Evolutionary conservation across 2,113 vertebrate species (phyloP), one percentile per base, ranked within the genome.

Genomic region (Machaerirhynchus nigripectus): DNA sequence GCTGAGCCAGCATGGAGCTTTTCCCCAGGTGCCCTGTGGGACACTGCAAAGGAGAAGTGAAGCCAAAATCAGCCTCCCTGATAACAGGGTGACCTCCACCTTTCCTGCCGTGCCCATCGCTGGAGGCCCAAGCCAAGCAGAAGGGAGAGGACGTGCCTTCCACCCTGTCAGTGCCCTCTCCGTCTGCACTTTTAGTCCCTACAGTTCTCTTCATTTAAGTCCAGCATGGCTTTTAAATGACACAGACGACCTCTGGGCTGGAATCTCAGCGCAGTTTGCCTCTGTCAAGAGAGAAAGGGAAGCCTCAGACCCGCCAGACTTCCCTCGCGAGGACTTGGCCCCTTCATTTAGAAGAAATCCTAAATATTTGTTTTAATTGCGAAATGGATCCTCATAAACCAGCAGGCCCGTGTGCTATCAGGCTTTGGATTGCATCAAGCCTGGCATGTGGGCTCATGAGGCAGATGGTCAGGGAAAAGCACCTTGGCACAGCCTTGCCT

Each of bases 291-390:
- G 78, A 91, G 86, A 91, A 90, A 94, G 94, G 74, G 88, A 90
- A 90, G 84, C 92, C 95, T 92, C 96, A 69, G 87, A 96, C 77
- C 89, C 5, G 19, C 86, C 93, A 96, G 96, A 61, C 61, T 95
- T 83, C 61, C 93, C 94, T 96, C 90, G 26, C 11, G 17, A 95
- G 94, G 95, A 94, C 77, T 96, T 86, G 92, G 97, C 95, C 96
- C 61, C 93, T 92, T 84, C 59, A 1, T 65, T 90, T 76, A 89
- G 94, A 52, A 97, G 88, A 93, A 97, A 97, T 95, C 93, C 95
- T 96, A 96, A 97, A 97, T 97, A 97, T 96, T 97, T 97, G 96
- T 64, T 97, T 97, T 96, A 97, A 97, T 98, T 98, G 97, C 69
- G 40, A 84, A 96, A 96, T 47, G 96, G 95, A 87, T 96, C 95